These are phyloP conservation scores for Pristiophorus japonicus DNA, from an alignment of 2,113 vertebrate species.

Conservation along the genomic window DNA sequence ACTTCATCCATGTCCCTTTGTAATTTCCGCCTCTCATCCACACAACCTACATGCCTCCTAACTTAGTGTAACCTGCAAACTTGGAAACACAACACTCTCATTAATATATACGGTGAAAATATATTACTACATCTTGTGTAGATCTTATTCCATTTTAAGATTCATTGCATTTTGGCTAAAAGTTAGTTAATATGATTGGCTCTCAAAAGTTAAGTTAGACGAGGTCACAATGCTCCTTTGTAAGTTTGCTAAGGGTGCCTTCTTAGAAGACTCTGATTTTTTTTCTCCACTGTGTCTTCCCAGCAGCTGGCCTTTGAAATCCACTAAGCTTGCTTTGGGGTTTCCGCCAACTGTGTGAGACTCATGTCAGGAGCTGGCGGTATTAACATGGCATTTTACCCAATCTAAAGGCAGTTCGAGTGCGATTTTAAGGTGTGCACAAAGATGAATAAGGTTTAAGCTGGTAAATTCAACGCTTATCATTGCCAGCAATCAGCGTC, in stretches of 20 bases:
- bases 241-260: background rate
- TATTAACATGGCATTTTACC: background rate
- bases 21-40: background rate
- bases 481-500: background rate
- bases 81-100: background rate
- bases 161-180: background rate
- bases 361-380: background rate
- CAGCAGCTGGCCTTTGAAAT: background rate
- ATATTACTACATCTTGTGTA: background rate
- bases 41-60: background rate
- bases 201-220: background rate
- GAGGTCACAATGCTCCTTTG: background rate
- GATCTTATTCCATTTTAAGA: background rate
- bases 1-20: background rate
- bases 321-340: background rate
- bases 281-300: background rate
- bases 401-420: background rate
- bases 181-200: background rate
- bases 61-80: background rate
- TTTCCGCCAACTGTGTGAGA: background rate
- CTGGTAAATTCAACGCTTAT: background rate
- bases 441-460: background rate
- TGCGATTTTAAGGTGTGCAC: background rate
- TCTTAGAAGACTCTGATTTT: background rate
- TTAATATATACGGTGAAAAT: background rate